Percentiles rank a stretch among this genome's conserved stretches.
Conservation (phyloP, 2,113 vertebrate genomes). For the Zingel zingel region DNA sequence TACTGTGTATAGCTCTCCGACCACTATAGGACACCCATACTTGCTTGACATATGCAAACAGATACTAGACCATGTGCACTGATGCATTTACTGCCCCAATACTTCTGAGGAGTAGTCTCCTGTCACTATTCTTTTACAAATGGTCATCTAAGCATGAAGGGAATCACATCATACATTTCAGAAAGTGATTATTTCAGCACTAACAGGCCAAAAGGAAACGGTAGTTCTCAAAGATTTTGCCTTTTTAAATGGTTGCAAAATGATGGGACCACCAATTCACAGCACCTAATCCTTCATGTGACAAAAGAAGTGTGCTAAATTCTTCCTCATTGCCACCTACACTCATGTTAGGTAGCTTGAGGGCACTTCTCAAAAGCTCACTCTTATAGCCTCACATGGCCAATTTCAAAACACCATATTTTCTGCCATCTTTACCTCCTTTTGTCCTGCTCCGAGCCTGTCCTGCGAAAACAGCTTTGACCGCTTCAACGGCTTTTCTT, state of each 20-base stretch:
- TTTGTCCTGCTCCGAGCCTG: conserved; percentile 63
- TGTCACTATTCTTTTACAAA: conserved; percentile 19
- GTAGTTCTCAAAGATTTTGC: conserved; percentile 25
- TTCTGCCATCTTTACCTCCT: conserved; percentile 72
- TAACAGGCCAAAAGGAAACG: conserved; percentile 37
- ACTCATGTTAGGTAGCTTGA: conserved; percentile 67
- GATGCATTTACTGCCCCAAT: neutral
- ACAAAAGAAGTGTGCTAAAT: conserved; percentile 65
- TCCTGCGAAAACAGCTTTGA: conserved; percentile 30
- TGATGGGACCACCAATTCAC: conserved; percentile 38
- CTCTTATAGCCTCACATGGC: conserved; percentile 53
- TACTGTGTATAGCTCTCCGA: neutral
- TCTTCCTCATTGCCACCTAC: conserved; percentile 52
- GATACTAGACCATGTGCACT: neutral
- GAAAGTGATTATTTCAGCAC: conserved; percentile 42
- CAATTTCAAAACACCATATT: conserved; percentile 70
- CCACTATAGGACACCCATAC: neutral
- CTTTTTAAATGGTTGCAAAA: conserved; percentile 54
- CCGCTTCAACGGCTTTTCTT: conserved; percentile 21
- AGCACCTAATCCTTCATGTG: conserved; percentile 61
- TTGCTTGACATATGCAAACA: neutral
- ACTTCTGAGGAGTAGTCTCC: neutral
- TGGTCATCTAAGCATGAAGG: neutral
- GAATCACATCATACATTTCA: conserved; percentile 31
- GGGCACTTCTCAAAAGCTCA: conserved; percentile 68